phyloP scores from a whole-genome alignment of 2,113 vertebrate species.

The Cathartes aura region DNA sequence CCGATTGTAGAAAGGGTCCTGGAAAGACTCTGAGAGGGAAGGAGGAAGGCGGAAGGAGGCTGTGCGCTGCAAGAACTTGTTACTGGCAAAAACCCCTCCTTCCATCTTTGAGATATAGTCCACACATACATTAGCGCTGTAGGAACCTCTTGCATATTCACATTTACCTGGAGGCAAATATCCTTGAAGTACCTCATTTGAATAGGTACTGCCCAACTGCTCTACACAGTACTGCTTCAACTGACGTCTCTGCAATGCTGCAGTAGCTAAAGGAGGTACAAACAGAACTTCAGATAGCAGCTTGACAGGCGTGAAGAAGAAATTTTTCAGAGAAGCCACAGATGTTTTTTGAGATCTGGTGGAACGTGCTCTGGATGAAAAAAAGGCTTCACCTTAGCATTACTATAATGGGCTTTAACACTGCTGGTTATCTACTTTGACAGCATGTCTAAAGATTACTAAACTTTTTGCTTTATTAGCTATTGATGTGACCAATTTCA shows the following conservation, averaged over 20 bases:
- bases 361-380: not conserved
- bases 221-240: not conserved
- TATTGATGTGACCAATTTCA: not conserved
- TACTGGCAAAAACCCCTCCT: not conserved
- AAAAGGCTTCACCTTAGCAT: not conserved
- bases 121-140: not conserved
- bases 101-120: not conserved
- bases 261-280: not conserved
- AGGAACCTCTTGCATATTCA: not conserved
- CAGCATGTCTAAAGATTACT: not conserved
- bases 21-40: not conserved
- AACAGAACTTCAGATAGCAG: not conserved
- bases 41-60: not conserved
- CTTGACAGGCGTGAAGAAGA: not conserved
- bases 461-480: not conserved
- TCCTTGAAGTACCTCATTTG: not conserved
- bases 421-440: not conserved
- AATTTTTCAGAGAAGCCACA: not conserved
- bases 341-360: not conserved
- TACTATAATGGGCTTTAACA: not conserved
- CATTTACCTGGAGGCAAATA: not conserved
- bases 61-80: not conserved
- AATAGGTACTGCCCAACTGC: not conserved
- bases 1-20: not conserved
- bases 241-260: not conserved